phyloP scores from a whole-genome alignment of 2,888 invertebrate species.

The Epirrhoe tristata region DNA sequence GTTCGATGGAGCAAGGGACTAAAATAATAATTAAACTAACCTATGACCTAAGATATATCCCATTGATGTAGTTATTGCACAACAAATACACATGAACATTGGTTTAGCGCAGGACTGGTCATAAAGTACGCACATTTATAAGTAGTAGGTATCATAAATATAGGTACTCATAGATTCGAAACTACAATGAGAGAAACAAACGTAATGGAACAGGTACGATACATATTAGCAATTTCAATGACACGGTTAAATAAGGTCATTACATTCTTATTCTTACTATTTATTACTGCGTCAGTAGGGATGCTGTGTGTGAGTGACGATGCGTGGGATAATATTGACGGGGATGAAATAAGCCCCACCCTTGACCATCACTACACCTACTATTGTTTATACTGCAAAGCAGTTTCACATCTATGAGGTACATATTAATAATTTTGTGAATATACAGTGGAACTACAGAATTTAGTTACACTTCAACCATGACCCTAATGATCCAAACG shows the following conservation, averaged over 20 bases:
- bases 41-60: slow-evolving; percentile 36
- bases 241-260: no score
- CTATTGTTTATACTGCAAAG: background rate
- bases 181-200: slow-evolving; percentile 1
- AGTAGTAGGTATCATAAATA: slow-evolving; percentile 5
- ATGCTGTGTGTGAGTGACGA: no score
- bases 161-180: slow-evolving; percentile 10
- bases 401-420: slow-evolving; percentile 16
- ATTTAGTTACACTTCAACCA: slow-evolving; percentile 29
- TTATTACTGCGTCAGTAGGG: no score
- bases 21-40: slow-evolving; percentile 30
- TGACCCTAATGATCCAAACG: slow-evolving; percentile 33
- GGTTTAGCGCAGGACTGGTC: slow-evolving; percentile 8
- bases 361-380: no score
- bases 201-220: background rate
- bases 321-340: no score
- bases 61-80: slow-evolving; percentile 40
- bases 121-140: slow-evolving; percentile 6
- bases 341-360: no score
- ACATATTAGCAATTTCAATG: background rate
- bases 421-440: slow-evolving; percentile 9
- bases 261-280: no score
- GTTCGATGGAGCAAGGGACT: slow-evolving; percentile 26
- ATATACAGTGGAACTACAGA: slow-evolving; percentile 20
- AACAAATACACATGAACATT: slow-evolving; percentile 28